Percentiles rank a stretch among this genome's conserved stretches.
phyloP scores from a whole-genome alignment of 1,140 invertebrate species.

The Drosophila parabipectinata region DNA sequence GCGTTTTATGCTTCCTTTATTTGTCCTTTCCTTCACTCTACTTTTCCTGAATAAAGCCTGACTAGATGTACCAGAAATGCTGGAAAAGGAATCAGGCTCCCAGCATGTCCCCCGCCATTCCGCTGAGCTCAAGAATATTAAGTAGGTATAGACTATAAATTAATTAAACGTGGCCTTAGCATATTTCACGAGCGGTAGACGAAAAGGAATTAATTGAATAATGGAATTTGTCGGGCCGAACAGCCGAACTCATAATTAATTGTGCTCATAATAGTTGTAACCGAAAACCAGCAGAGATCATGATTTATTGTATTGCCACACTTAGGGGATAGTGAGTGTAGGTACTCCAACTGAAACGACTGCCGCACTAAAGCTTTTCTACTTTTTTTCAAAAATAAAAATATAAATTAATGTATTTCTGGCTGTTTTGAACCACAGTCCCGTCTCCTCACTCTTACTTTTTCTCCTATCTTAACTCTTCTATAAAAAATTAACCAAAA shows the following conservation, averaged over 20 bases:
- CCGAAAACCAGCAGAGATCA: conserved; percentile 36
- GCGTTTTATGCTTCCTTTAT: conserved; percentile 38
- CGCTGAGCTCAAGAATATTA: conserved; percentile 55
- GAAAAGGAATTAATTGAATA: conserved; percentile 35
- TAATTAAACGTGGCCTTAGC: conserved; percentile 77
- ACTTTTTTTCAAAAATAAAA: conserved; percentile 16
- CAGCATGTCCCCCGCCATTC: conserved; percentile 10
- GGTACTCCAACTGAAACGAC: conserved; percentile 61
- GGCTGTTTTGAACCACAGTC: conserved; percentile 51
- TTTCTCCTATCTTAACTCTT: conserved; percentile 1
- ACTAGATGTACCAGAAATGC: conserved; percentile 39
- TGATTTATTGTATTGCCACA: conserved; percentile 26
- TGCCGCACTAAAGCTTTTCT: conserved; percentile 71
- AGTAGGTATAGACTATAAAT: conserved; percentile 50
- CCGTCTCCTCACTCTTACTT: conserved; percentile 7
- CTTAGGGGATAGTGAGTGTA: conserved; percentile 24
- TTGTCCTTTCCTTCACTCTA: conserved; percentile 22
- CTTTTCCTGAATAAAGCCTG: conserved; percentile 32
- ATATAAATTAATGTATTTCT: conserved; percentile 1
- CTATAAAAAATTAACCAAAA: conserved; percentile 6
- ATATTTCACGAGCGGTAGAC: conserved; percentile 66
- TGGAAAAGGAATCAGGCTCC: conserved; percentile 16
- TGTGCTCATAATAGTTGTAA: conserved; percentile 71
- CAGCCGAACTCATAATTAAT: conserved; percentile 43
- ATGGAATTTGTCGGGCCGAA: conserved; percentile 41